Percentiles rank a stretch among this genome's conserved stretches.
Evolutionary conservation across 2,113 vertebrate species (phyloP).

Genomic region (Mystacornis crossleyi): DNA sequence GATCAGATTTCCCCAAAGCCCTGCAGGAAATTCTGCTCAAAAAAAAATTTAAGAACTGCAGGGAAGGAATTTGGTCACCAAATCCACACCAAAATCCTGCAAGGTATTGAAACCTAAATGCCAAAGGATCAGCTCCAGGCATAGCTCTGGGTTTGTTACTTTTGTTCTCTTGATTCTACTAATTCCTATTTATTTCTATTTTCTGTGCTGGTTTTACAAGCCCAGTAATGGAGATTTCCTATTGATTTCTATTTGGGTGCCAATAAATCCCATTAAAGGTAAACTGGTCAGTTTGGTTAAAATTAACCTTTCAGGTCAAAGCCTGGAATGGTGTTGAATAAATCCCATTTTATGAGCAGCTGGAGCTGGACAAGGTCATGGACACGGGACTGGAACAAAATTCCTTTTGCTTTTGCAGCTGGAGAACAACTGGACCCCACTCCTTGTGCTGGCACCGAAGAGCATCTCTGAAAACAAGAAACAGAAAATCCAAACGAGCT

Average conservation of each 20-base stretch:
- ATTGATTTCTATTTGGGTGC: neutral
- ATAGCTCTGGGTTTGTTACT: neutral
- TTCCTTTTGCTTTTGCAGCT: neutral
- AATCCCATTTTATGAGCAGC: neutral
- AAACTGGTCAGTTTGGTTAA: neutral
- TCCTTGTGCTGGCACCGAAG: neutral
- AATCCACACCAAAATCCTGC: neutral
- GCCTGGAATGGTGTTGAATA: neutral
- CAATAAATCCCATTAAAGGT: neutral
- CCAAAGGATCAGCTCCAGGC: neutral
- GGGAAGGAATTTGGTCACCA: neutral
- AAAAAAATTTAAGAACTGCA: neutral
- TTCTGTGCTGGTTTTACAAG: neutral
- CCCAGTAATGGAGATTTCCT: neutral
- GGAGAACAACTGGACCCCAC: neutral
- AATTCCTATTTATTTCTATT: neutral
- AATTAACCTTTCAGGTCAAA: neutral
- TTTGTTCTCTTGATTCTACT: neutral
- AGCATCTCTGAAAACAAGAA: neutral
- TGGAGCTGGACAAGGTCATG: neutral
- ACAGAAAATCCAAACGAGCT: neutral
- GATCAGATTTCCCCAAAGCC: neutral
- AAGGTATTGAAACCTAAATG: rapidly evolving
- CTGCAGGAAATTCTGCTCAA: neutral
- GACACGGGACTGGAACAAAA: neutral